Evolutionary conservation across 53 echinoderm and acorn worm genomes (phyloP).

Genomic region (Henricia sp.): DNA sequence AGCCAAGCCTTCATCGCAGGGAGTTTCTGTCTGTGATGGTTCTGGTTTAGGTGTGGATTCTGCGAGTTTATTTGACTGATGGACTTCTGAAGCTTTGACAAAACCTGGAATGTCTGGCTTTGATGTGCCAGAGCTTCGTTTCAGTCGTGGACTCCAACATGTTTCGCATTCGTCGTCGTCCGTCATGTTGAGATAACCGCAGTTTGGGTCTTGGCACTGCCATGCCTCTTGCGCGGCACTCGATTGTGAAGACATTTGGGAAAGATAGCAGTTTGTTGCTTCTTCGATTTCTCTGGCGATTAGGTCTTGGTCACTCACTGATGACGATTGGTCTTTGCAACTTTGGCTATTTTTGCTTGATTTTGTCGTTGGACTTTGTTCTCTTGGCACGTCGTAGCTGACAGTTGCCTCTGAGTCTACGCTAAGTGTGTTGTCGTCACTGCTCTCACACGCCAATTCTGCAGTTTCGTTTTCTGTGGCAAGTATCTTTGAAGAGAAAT

Average conservation of each 20-base stretch:
- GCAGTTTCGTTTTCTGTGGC: not conserved
- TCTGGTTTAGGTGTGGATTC: not conserved
- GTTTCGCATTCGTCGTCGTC: slow-evolving; percentile 56
- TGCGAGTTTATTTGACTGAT: not conserved
- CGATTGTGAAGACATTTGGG: not conserved
- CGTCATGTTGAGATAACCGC: slow-evolving; percentile 24
- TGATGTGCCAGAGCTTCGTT: not conserved
- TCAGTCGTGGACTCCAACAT: slow-evolving; percentile 63
- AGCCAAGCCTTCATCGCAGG: not conserved
- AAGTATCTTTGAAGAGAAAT: not conserved
- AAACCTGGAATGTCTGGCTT: not conserved
- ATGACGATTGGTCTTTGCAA: not conserved
- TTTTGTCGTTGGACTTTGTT: not conserved
- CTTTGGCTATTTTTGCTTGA: not conserved
- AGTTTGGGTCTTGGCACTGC: slow-evolving; percentile 57
- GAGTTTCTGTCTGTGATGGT: not conserved
- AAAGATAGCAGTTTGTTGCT: not conserved
- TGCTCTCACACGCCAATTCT: not conserved
- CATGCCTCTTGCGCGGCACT: slow-evolving; percentile 39
- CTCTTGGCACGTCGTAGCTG: not conserved
- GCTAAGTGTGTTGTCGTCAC: not conserved
- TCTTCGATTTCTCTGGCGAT: not conserved
- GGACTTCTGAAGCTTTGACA: slow-evolving; percentile 1
- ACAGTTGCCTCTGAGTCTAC: not conserved
- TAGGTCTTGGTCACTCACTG: not conserved